Conservation (phyloP, 2,888 invertebrate species). For the Lycophotia porphyrea region DNA sequence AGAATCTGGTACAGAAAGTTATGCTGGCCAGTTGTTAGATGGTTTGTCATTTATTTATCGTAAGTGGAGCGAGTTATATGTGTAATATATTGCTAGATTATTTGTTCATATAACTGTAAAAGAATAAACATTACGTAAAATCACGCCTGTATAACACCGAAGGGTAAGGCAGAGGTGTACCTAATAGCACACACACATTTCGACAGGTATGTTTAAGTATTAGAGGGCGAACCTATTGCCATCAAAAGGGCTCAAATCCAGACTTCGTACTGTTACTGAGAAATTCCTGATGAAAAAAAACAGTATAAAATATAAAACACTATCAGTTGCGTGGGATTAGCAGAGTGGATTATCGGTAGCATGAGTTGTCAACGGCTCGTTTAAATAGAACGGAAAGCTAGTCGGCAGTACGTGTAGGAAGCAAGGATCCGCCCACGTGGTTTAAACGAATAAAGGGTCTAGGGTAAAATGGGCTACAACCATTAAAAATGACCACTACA, state of each 20-base stretch:
- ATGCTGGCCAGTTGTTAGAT: background rate
- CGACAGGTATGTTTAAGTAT: background rate
- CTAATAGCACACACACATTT: background rate
- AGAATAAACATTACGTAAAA: background rate
- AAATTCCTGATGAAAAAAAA: background rate
- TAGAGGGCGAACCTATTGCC: background rate
- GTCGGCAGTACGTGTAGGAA: background rate
- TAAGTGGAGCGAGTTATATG: too few relatives aligned
- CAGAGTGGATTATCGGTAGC: background rate
- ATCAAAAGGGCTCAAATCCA: background rate
- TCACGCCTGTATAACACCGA: background rate
- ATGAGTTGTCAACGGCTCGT: background rate
- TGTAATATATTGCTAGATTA: too few relatives aligned
- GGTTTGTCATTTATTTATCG: too few relatives aligned
- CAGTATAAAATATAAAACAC: background rate
- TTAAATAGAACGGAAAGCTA: background rate
- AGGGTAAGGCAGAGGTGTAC: background rate
- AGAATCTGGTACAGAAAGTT: background rate
- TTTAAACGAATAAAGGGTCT: background rate
- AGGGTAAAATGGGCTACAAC: background rate
- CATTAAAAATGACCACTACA: background rate
- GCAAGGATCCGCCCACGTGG: background rate
- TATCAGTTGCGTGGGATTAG: background rate
- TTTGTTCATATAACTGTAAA: too few relatives aligned
- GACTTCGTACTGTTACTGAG: background rate